These are phyloP conservation scores for Epinephelus coioides DNA, from an alignment of 2,797 vertebrate genomes.

Conservation along the genomic window DNA sequence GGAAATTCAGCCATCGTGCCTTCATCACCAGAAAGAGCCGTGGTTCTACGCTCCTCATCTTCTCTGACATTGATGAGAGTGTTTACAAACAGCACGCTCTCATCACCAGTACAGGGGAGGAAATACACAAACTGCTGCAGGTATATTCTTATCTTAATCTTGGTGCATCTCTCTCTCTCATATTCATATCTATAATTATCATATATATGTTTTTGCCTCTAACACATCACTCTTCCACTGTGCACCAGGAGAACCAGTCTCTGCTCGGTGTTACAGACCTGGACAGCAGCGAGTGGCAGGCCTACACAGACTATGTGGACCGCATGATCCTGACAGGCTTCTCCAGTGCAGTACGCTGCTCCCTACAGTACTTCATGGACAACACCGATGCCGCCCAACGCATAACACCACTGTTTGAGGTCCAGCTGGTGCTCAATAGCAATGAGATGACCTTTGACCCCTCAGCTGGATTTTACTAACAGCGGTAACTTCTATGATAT, in stretches of 20 bases:
- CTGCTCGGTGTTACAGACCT: conserved; percentile 83
- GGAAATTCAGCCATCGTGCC: conserved; percentile 75
- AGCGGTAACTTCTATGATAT: conserved; percentile 86
- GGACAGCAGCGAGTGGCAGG: conserved; percentile 85
- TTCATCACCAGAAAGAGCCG: conserved; percentile 79
- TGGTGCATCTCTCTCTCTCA: background rate
- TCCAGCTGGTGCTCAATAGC: conserved; percentile 84
- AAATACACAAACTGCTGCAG: conserved; percentile 81
- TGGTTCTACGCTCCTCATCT: conserved; percentile 72
- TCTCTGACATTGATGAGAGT: conserved; percentile 80
- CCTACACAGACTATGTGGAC: conserved; percentile 87
- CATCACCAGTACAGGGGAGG: conserved; percentile 78
- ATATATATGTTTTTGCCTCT: background rate
- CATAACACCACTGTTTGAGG: conserved; percentile 86
- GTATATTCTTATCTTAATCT: conserved; percentile 38
- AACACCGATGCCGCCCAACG: conserved; percentile 84
- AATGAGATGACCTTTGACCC: conserved; percentile 85
- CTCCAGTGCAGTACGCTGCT: conserved; percentile 86
- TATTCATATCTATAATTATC: background rate
- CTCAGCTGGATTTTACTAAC: conserved; percentile 81
- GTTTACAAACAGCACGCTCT: conserved; percentile 76
- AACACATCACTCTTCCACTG: background rate
- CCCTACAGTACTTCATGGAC: conserved; percentile 87
- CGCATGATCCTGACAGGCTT: conserved; percentile 86
- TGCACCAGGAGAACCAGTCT: conserved; percentile 86